Evolutionary conservation across 1,140 invertebrate genomes (phyloP), one percentile per base, ranked within the genome.

Genomic region (Drosophila simulans): DNA sequence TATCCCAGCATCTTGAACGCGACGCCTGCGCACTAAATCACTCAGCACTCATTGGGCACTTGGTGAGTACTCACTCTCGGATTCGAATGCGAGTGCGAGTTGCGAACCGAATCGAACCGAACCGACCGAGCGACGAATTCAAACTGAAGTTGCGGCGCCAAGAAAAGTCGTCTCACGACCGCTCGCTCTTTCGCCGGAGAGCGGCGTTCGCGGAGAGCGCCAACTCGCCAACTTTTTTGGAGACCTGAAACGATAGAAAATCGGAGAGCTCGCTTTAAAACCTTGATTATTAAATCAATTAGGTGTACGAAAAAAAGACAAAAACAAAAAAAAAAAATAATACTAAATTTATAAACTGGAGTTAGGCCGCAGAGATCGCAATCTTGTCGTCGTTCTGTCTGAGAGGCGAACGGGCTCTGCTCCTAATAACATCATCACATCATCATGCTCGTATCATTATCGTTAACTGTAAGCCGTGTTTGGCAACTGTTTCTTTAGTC

Each of bases 211-310:
- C 31, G 60, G 37, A 25, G 64, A 48, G 46, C 22, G 46, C 46
- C 60, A 65, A 66, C 58, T 57, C 60, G 59, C 69, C 72, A 60
- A 69, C 69, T 54, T 72, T 56, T 80, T 79, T 70, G 57, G 63
- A 70, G 79, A 82, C 56, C 78, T 86, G 83, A 88, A 86, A 86
- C 70, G 62, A 83, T 62, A 86, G 56, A 58, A 51, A 80, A 63
- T 62, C 66, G 51, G 64, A 78, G 82, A 75, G 79, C 78, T 74
- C 74, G 78, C 62, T 75, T 79, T 77, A 83, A 86, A 86, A 77
- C 79, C 84, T 86, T 86, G 83, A 83, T 88, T 88, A 88, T 88
- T 80, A 76, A 86, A 88, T 86, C 84, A 88, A 86, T 88, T 86
- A 88, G 75, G 71, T 59, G 45, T 45, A 42, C 57, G 13, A 31